Percentiles rank a stretch among this genome's conserved stretches.
These are phyloP conservation scores for Gymnocypris eckloni DNA, from an alignment of 2,797 vertebrate species.

Conservation along the genomic window DNA sequence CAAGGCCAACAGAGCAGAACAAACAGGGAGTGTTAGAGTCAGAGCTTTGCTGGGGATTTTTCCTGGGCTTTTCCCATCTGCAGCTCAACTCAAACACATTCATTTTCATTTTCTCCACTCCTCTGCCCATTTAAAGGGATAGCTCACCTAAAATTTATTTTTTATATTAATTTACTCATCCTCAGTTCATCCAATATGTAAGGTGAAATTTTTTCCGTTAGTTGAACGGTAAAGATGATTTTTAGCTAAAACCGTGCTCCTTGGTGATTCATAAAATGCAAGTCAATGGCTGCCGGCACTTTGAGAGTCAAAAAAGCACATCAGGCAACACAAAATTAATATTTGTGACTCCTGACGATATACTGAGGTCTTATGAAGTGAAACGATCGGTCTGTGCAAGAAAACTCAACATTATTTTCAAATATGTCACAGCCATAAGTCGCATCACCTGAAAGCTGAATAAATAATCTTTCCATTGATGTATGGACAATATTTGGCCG, in stretches of 20 bases:
- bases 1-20: slow-evolving; percentile 68
- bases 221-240: not conserved
- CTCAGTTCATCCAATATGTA: not conserved
- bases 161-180: not conserved
- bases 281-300: not conserved
- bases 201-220: not conserved
- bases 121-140: not conserved
- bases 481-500: too few species aligned
- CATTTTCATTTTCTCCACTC: not conserved
- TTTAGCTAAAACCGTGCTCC: not conserved
- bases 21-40: slow-evolving; percentile 64
- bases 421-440: not conserved
- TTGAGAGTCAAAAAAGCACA: not conserved
- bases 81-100: not conserved
- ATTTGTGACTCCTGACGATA: not conserved
- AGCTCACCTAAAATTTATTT: not conserved
- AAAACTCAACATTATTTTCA: not conserved
- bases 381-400: not conserved
- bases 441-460: too few species aligned
- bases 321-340: not conserved
- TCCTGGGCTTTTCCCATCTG: slow-evolving; percentile 15
- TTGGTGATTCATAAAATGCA: not conserved
- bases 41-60: slow-evolving; percentile 45
- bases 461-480: too few species aligned
- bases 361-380: not conserved